These are phyloP conservation scores for Brachyhypopomus occidentalis DNA, from an alignment of 2,113 vertebrate species.

Conservation along the genomic window DNA sequence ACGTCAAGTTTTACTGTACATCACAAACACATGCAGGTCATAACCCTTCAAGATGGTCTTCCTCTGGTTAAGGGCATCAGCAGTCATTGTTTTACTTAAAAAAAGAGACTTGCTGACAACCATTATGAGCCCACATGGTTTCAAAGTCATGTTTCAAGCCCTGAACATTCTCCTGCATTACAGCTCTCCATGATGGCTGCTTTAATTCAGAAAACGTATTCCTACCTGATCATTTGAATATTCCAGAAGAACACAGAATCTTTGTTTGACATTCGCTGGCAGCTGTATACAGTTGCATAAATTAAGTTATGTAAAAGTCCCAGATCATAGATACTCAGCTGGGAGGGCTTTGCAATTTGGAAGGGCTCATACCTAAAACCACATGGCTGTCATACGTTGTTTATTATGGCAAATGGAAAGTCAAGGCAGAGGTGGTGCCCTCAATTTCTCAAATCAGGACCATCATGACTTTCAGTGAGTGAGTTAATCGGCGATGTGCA, in stretches of 20 bases:
- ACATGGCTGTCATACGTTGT: conserved; percentile 5
- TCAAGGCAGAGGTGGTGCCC: background rate
- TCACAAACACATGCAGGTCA: conserved; percentile 6
- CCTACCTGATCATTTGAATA: background rate
- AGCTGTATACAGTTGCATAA: conserved; percentile 27
- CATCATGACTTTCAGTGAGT: background rate
- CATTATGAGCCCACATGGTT: background rate
- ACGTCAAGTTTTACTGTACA: background rate
- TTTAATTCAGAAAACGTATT: background rate
- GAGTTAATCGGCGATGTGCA: background rate
- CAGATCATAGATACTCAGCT: background rate
- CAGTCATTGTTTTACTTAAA: background rate
- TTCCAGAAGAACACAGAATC: background rate
- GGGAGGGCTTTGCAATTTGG: background rate
- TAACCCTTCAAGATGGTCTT: background rate
- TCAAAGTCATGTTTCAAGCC: background rate
- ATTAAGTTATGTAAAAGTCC: conserved; percentile 16
- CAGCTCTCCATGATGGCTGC: background rate
- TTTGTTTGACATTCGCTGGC: conserved; percentile 26
- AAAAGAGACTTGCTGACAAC: background rate
- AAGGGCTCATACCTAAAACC: background rate
- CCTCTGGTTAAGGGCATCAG: background rate
- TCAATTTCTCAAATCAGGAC: conserved; percentile 11
- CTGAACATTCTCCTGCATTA: background rate
- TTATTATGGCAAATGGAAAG: conserved; percentile 12